Base-by-base conservation (phyloP, 2,888 invertebrate genomes). In the Arrhopalites spinosus region DNA sequence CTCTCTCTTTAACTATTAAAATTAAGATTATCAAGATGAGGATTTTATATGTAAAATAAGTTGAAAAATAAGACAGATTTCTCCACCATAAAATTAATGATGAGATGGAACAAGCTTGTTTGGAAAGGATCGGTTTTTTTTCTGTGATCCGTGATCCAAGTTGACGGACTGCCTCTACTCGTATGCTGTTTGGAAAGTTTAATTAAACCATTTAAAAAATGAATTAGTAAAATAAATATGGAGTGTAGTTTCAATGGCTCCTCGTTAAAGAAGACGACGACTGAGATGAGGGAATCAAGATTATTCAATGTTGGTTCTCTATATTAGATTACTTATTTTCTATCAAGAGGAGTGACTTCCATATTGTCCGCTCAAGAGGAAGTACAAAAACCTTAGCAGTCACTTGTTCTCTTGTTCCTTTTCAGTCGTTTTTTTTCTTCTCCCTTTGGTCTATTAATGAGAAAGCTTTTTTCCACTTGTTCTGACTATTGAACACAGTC, bases 381-480 rank as follows among this genome's bases (percentile, higher is more conserved):
- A 59, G 59, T 59, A 59, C 5, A 25, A 59, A 25, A 59, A 59
- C 59, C 36, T 36, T 11, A 36, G 36, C 36, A 36, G 5, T 36
- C 36, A 27, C 27, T 36, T 36, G 5, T 36, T 36, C 36, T 36
- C 36, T 36, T 36, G 5, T 36, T 36, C 36, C 11, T 59, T 59
- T 25, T 25, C 11, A 36, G 5, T 36, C 36, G 36, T 7, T 36
- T 36, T 36, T 36, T 36, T 36, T 36, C 25, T 59, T 25, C 25
- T 13, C 59, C 23, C 25, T 59, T 23, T 36, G 45, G 43, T 66
- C 20, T 43, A 66, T 66, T 66, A 66, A 66, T 66, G 66, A 66
- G 66, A 66, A 66, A 66, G 45, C 45, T 66, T 66, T 66, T 59
- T 66, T 66, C 43, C 66, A 53, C 69, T 68, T 47, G 68, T 45